Conservation (phyloP, 2,797 vertebrate genomes). For the Diglossa cyanea region DNA sequence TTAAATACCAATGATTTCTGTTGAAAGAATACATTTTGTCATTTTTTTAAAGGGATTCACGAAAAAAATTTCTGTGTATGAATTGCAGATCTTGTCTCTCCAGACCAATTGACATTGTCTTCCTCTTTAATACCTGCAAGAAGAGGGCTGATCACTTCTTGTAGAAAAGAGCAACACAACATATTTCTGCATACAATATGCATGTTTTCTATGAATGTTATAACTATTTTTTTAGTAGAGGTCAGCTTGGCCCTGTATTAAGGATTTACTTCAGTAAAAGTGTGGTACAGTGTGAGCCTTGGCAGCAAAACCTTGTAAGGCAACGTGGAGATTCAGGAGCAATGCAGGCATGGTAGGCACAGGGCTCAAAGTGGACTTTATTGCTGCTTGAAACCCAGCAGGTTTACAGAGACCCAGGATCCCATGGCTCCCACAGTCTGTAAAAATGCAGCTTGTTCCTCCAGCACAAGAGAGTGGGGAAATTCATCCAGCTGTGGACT, state of each 20-base stretch:
- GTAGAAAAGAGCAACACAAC: not conserved
- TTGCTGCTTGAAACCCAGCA: not conserved
- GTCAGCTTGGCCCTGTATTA: not conserved
- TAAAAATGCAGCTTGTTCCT: rapidly evolving
- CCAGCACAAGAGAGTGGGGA: not conserved
- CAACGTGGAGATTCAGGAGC: not conserved
- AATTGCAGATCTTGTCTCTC: not conserved
- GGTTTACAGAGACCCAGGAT: not conserved
- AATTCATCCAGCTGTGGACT: not conserved
- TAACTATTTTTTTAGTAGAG: not conserved
- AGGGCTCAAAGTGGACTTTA: not conserved
- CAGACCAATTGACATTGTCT: rapidly evolving
- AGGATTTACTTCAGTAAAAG: not conserved
- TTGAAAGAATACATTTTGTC: not conserved
- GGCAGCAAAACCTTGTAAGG: not conserved
- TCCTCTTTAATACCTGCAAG: not conserved
- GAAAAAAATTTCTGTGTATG: not conserved
- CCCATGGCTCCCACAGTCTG: not conserved
- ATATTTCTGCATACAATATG: not conserved
- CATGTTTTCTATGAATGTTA: not conserved
- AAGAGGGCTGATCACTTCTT: not conserved
- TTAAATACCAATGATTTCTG: not conserved
- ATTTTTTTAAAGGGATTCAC: not conserved
- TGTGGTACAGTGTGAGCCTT: not conserved
- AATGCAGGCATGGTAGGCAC: not conserved